Evolutionary conservation across 2,888 invertebrate genomes (phyloP).

Genomic region (Sphaeridia pumilis): DNA sequence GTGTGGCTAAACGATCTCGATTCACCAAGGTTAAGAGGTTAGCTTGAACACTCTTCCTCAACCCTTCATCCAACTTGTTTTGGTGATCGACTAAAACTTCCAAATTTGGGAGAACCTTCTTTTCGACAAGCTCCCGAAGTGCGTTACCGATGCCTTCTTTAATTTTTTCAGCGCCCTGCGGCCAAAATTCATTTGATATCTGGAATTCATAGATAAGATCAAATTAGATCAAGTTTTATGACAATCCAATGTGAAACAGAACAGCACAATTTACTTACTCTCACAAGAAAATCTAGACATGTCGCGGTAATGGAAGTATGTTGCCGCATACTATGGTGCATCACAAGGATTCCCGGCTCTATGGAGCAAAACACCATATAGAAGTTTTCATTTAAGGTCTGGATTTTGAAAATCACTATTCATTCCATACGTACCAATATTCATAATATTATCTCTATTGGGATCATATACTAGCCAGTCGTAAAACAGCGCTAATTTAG

Average conservation of each 20-base stretch:
- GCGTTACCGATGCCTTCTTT: slow-evolving; percentile 70
- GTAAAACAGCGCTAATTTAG: slow-evolving; percentile 80
- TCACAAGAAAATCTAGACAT: slow-evolving; percentile 76
- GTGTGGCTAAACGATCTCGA: slow-evolving; percentile 3
- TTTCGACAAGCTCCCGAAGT: slow-evolving; percentile 72
- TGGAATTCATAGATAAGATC: slow-evolving; percentile 42
- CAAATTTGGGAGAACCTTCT: slow-evolving; percentile 77
- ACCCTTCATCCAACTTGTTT: slow-evolving; percentile 71
- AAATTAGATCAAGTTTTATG: slow-evolving; percentile 18
- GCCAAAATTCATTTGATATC: slow-evolving; percentile 79
- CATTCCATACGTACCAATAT: slow-evolving; percentile 49
- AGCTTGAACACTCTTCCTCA: slow-evolving; percentile 70
- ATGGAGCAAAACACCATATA: slow-evolving; percentile 29
- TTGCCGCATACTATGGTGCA: slow-evolving; percentile 85
- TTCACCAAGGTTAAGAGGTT: slow-evolving; percentile 41
- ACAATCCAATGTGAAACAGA: neutral
- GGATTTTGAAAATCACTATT: neutral
- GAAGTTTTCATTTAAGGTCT: neutral
- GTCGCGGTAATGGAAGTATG: slow-evolving; percentile 85
- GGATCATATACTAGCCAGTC: slow-evolving; percentile 89
- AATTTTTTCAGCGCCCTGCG: slow-evolving; percentile 64
- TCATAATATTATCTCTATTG: slow-evolving; percentile 88
- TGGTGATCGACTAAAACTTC: slow-evolving; percentile 77
- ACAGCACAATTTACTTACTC: slow-evolving; percentile 44
- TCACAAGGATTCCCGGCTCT: slow-evolving; percentile 85